Evolutionary conservation across 2,113 vertebrate genomes (phyloP), one percentile per base, ranked within the genome.

Genomic region (Sander lucioperca): DNA sequence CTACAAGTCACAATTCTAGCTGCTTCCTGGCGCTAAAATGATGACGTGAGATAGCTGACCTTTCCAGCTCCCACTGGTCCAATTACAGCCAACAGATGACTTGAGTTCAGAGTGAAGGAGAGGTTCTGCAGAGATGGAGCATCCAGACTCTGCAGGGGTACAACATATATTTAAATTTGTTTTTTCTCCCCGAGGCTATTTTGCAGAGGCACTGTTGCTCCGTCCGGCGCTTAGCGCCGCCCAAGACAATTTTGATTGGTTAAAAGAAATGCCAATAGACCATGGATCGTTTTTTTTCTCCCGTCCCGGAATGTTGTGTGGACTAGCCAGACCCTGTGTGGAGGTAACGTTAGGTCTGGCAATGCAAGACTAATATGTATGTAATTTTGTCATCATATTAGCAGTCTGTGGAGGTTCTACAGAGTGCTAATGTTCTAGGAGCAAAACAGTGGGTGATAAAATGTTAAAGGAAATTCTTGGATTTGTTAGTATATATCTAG

Each of bases 31-130:
- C 2, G 14, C 1, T 10, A 6, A 76, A 58, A n/a, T 2, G 6
- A n/a, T 14, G 36, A 21, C 45, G 13, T 10, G 2, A 66, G 8
- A 36, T 10, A 0, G 61, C 90, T 62, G 43, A 98, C 98, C 96
- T 99, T 99, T 91, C 98, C 98, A 54, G 98, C 96, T 82, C 98
- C 98, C 11, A 99, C 98, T 1, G 97, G 97, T 83, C 98, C 98
- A 30, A 99, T 96, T 54, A 99, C 97, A 84, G 96, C 96, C 74
- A 99, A 0, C 54, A 99, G 89, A 72, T 98, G 95, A 9, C 96
- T 95, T 0, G 90, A 94, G 61, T 91, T 93, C 74, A 97, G 94
- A 47, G 91, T 95, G 65, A 97, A 93, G 0, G 96, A 97, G 67
- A 99, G 50, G 3, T 94, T 94, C 73, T 96, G 95, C 45, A 99